Percentiles rank a stretch among this genome's conserved stretches.
phyloP scores from a whole-genome alignment of 2,888 invertebrate genomes.

The Drosophila parthenogenetica region DNA sequence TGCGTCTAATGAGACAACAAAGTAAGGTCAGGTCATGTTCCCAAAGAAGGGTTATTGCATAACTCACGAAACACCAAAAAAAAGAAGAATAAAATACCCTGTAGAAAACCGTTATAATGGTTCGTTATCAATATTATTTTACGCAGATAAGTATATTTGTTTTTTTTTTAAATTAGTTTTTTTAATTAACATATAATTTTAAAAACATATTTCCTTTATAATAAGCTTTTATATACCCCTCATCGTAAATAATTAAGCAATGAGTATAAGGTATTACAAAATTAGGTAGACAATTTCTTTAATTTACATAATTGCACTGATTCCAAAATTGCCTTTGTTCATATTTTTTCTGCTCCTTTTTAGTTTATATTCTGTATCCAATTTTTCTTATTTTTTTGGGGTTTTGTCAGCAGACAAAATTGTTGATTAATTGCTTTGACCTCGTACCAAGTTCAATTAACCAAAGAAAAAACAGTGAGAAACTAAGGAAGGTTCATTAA shows the following conservation, averaged over 20 bases:
- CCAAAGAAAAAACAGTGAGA: slow-evolving; percentile 8
- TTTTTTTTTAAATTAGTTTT: too few species aligned
- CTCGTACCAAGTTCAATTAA: slow-evolving; percentile 65
- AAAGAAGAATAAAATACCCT: slow-evolving; percentile 12
- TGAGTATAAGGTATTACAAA: slow-evolving; percentile 12
- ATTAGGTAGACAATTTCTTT: slow-evolving; percentile 36
- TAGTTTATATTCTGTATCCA: not conserved
- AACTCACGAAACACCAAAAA: slow-evolving; percentile 27
- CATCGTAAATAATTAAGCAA: not conserved
- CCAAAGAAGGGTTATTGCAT: slow-evolving; percentile 39
- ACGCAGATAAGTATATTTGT: not conserved
- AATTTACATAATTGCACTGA: slow-evolving; percentile 76
- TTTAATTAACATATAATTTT: too few species aligned
- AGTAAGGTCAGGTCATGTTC: slow-evolving; percentile 49
- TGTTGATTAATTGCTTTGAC: slow-evolving; percentile 72
- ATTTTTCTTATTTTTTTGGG: not conserved
- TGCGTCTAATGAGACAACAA: slow-evolving; percentile 79
- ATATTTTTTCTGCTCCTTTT: slow-evolving; percentile 12
- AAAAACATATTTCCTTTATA: not conserved
- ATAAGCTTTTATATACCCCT: too few species aligned
- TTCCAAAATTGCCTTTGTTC: slow-evolving; percentile 54
- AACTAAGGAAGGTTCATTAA: slow-evolving; percentile 46
- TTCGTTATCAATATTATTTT: too few species aligned
- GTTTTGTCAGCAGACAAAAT: slow-evolving; percentile 56
- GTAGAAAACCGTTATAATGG: not conserved